Evolutionary conservation across 37 sponge, comb jelly and placozoan species (phyloP).

Genomic region (Bolinopsis microptera): DNA sequence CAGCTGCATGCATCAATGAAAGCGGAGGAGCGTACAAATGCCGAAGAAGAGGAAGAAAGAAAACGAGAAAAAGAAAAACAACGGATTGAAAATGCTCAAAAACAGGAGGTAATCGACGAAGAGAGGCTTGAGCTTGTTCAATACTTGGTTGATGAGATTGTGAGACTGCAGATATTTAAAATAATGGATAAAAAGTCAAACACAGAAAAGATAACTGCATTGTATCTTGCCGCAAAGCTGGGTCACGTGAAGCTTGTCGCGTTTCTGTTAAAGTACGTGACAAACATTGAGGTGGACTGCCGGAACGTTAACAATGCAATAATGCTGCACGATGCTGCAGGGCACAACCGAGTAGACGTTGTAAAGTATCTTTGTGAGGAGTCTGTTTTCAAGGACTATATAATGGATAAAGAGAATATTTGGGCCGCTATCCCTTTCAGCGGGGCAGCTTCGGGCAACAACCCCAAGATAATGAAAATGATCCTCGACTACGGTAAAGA

Average conservation of each 20-base stretch:
- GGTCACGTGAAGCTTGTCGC: not conserved
- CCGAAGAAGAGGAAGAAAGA: not conserved
- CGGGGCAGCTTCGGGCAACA: constrained; percentile 12
- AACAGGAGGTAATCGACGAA: not conserved
- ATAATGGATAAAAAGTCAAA: not conserved
- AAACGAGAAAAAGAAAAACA: not conserved
- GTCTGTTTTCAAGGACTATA: not conserved
- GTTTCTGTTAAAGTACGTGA: not conserved
- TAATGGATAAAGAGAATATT: not conserved
- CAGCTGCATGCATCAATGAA: not conserved
- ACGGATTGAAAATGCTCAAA: not conserved
- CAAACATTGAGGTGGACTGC: not conserved
- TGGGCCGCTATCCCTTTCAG: constrained; percentile 3
- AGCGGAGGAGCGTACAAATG: not conserved
- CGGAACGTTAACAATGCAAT: not conserved
- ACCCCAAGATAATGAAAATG: not conserved
- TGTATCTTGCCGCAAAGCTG: not conserved
- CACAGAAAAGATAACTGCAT: not conserved
- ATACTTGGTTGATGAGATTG: not conserved
- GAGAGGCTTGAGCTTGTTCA: not conserved
- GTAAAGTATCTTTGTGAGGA: not conserved
- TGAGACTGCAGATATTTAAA: not conserved
- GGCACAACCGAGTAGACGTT: not conserved
- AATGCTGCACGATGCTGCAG: constrained; percentile 3
- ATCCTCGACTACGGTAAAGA: not conserved